These are phyloP conservation scores for Diaperis boleti DNA, from an alignment of 2,888 invertebrate genomes.

Conservation along the genomic window DNA sequence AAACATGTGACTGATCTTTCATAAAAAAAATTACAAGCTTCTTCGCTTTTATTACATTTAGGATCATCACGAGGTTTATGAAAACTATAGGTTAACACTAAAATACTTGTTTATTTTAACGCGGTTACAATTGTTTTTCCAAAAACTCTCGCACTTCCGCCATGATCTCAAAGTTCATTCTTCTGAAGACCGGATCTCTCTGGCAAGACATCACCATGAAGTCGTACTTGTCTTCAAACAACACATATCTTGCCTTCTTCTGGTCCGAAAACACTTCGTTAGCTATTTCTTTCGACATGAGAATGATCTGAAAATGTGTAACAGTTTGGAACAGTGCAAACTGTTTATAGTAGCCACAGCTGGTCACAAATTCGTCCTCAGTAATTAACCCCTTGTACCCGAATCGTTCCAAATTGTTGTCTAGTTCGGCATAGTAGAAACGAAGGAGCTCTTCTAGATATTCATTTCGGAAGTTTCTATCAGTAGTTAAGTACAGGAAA, in stretches of 20 bases:
- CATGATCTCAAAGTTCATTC: slow-evolving; percentile 44
- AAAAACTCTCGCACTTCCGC: slow-evolving; percentile 42
- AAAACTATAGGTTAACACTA: not conserved
- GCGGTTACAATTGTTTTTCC: not conserved
- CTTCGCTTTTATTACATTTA: no score
- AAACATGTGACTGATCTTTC: no score
- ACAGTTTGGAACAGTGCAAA: slow-evolving; percentile 49
- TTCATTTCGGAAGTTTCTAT: slow-evolving; percentile 44
- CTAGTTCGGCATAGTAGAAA: slow-evolving; percentile 49
- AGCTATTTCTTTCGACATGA: slow-evolving; percentile 44
- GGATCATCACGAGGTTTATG: not conserved
- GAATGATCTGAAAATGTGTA: slow-evolving; percentile 49
- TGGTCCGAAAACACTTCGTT: slow-evolving; percentile 43
- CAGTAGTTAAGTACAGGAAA: slow-evolving; percentile 51
- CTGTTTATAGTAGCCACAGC: slow-evolving; percentile 48
- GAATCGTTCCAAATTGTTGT: slow-evolving; percentile 41
- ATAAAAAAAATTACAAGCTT: no score
- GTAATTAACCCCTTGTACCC: slow-evolving; percentile 27
- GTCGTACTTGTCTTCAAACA: slow-evolving; percentile 48
- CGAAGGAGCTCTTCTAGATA: slow-evolving; percentile 44
- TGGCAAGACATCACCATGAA: slow-evolving; percentile 45
- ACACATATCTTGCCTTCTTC: slow-evolving; percentile 39
- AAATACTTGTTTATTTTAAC: not conserved
- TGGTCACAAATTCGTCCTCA: slow-evolving; percentile 48
- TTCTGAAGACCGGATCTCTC: slow-evolving; percentile 46